Evolutionary conservation across 2,888 invertebrate genomes (phyloP), one percentile per base, ranked within the genome.

Genomic region (Perizoma flavofasciatum): DNA sequence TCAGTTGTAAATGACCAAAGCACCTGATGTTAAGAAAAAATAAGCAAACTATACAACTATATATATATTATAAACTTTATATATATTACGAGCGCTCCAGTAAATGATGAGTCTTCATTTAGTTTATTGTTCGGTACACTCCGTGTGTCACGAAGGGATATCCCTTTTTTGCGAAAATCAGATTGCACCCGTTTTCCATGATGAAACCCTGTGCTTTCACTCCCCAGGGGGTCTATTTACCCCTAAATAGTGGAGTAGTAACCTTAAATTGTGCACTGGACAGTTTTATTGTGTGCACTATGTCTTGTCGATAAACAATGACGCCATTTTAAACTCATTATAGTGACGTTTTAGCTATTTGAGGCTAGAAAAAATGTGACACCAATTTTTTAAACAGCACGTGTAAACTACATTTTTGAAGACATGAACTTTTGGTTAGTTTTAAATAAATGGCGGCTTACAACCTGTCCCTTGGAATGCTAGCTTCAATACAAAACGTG

Each of bases 111-210:
- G 10, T 5, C 8, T 10, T 35, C 6, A 39, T 33, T n/a, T 22
- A 47, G 11, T 37, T 46, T 8, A 22, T 22, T 39, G 33, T 33
- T 44, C 44, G 39, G 39, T 5, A 52, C n/a, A 7, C 10, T 43
- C 78, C 49, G 75, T 85, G 68, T 81, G 76, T 80, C 78, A 63
- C 69, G 40, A 49, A 67, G 77, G 82, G 78, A 80, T 78, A 82
- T 82, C 82, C 82, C 86, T 83, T 88, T 37, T 88, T 83, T 85
- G 84, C 78, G 78, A 59, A 85, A 88, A 89, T 88, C 86, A 85
- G 87, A 89, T 88, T 83, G 83, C 83, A 79, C 82, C 85, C 49
- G 83, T 81, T 79, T 81, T 77, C 70, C 77, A 74, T 77, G 63
- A 74, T 71, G 69, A 71, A 75, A 76, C 81, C 83, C 79, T 82